phyloP scores from a whole-genome alignment of 2,888 invertebrate species.

The Cantharis rustica region DNA sequence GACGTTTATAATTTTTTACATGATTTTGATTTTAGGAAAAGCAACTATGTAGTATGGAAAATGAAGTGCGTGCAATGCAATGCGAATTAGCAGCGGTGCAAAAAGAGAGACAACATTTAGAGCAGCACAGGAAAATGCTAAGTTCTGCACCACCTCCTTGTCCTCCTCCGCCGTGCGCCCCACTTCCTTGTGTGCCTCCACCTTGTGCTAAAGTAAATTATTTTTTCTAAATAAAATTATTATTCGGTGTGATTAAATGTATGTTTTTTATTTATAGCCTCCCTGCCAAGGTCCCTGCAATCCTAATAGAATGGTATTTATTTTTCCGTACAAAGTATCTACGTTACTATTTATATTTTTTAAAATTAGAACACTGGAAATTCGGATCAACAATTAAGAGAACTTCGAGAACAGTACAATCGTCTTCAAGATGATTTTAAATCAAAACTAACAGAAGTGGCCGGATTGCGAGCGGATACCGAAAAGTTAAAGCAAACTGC shows the following conservation, averaged over 20 bases:
- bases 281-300: conserved; percentile 45
- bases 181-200: conserved; percentile 46
- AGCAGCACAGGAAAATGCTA: conserved; percentile 53
- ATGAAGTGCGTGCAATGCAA: conserved; percentile 63
- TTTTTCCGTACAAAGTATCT: not conserved
- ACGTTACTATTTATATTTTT: conserved; percentile 30
- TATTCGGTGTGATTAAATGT: not conserved
- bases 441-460: conserved; percentile 70
- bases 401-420: conserved; percentile 64
- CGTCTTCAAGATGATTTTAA: conserved; percentile 71
- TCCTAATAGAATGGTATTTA: conserved; percentile 12
- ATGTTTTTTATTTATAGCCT: conserved; percentile 9
- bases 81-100: conserved; percentile 59
- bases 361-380: conserved; percentile 46
- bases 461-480: conserved; percentile 58
- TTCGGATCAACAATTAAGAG: conserved; percentile 63
- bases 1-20: not conserved
- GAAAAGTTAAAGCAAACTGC: conserved; percentile 57
- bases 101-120: conserved; percentile 59
- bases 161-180: conserved; percentile 27
- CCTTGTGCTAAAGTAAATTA: conserved; percentile 34
- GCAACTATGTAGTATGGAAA: conserved; percentile 64
- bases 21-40: conserved; percentile 58
- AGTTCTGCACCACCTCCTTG: conserved; percentile 47
- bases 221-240: too few relatives aligned